Evolutionary conservation across 53 echinoderm and acorn worm genomes (phyloP).

Genomic region (Mesocentrotus franciscanus): DNA sequence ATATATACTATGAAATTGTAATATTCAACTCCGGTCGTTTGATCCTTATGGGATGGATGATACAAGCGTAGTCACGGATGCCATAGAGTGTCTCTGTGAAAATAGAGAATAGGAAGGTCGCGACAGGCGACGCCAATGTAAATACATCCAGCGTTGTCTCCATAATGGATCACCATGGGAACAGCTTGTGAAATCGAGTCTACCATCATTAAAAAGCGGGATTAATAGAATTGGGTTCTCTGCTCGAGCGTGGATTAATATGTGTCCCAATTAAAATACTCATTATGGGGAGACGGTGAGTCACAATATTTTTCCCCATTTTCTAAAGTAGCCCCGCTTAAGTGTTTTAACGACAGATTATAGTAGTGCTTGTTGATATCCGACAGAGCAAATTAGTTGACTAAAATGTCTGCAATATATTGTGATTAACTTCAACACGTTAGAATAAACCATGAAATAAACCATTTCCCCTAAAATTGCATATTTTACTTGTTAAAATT

Average conservation of each 20-base stretch:
- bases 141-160: background rate
- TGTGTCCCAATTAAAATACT: constrained; percentile 28
- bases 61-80: background rate
- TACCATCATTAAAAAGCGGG: background rate
- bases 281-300: constrained; percentile 23
- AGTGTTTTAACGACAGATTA: background rate
- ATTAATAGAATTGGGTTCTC: background rate
- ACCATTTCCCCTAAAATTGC: too few species aligned
- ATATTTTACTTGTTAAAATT: too few species aligned
- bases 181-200: background rate
- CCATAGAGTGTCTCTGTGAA: background rate
- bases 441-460: too few species aligned
- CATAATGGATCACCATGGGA: constrained; percentile 6
- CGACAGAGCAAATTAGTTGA: background rate
- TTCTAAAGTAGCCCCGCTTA: background rate
- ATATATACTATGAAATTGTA: too few species aligned
- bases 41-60: background rate
- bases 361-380: background rate
- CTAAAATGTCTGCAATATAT: too few species aligned
- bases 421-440: too few species aligned
- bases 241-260: background rate
- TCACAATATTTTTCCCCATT: background rate
- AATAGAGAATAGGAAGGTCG: background rate
- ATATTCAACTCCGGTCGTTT: background rate
- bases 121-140: background rate